These are phyloP conservation scores for Meloe dianella DNA, from an alignment of 2,888 invertebrate genomes.

Conservation along the genomic window DNA sequence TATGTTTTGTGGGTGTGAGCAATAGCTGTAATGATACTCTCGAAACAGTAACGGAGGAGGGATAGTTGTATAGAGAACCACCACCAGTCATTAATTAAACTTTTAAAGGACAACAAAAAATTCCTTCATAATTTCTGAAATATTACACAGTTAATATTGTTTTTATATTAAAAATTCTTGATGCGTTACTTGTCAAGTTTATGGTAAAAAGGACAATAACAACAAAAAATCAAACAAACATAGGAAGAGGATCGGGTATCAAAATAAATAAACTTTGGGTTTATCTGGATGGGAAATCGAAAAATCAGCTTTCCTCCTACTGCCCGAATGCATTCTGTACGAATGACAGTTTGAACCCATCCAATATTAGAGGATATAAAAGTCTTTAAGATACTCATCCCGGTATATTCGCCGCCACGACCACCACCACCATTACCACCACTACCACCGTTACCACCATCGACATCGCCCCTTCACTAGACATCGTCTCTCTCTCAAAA, in stretches of 20 bases:
- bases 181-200: conserved; percentile 18
- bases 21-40: background rate
- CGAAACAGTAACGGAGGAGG: background rate
- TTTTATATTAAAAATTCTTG: background rate
- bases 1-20: conserved; percentile 34
- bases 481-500: conserved; percentile 36
- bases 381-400: conserved; percentile 50
- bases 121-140: background rate
- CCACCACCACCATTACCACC: conserved; percentile 27
- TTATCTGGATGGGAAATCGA: conserved; percentile 50
- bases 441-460: conserved; percentile 28
- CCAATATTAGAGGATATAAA: conserved; percentile 54
- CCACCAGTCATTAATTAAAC: conserved; percentile 27
- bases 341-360: conserved; percentile 52
- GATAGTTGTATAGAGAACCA: background rate
- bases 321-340: conserved; percentile 43
- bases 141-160: background rate
- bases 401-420: conserved; percentile 28
- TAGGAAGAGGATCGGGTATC: conserved; percentile 33
- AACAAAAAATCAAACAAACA: conserved; percentile 2
- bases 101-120: conserved; percentile 16
- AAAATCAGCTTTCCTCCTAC: conserved; percentile 25
- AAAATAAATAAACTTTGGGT: conserved; percentile 34
- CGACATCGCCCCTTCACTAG: background rate
- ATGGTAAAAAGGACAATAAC: conserved; percentile 17